A percentile compares a stretch with the other conserved stretches of the same genome.
Conservation (phyloP, 2,888 invertebrate genomes). For the Lasius platythorax region DNA sequence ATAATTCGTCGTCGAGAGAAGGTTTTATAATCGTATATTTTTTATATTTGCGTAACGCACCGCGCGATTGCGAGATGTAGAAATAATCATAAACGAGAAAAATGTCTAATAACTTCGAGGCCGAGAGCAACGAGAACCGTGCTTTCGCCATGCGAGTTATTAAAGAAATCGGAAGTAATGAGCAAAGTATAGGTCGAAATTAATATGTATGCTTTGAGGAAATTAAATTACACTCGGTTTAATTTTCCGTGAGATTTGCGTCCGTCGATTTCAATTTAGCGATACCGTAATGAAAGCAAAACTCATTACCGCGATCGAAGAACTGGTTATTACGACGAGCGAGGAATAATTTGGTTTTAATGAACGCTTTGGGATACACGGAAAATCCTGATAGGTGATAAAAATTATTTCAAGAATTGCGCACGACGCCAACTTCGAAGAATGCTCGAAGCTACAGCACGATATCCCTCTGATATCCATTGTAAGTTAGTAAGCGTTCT, state of each 20-base stretch:
- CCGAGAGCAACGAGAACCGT: constrained; percentile 14
- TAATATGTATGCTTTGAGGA: constrained; percentile 10
- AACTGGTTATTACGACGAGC: neutral
- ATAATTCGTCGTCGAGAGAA: too few relatives aligned
- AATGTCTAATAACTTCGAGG: constrained; percentile 5
- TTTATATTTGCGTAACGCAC: neutral
- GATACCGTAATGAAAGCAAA: constrained; percentile 13
- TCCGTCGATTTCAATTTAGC: constrained; percentile 16
- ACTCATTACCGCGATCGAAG: constrained; percentile 16
- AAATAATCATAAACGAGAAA: constrained; percentile 37
- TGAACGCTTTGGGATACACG: neutral
- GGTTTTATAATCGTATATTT: constrained; percentile 33
- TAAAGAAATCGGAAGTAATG: constrained; percentile 32
- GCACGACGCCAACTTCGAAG: constrained; percentile 39
- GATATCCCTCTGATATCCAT: constrained; percentile 23
- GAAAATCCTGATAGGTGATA: neutral
- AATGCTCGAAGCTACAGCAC: constrained; percentile 27
- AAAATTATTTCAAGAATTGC: neutral
- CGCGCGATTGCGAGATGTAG: constrained; percentile 43
- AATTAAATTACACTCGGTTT: constrained; percentile 15
- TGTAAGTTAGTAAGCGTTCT: constrained; percentile 30
- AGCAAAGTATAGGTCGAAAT: neutral
- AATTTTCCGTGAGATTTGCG: constrained; percentile 15
- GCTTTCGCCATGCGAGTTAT: constrained; percentile 39
- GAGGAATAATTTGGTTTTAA: neutral